A percentile compares a stretch with the other conserved stretches of the same genome.
Conservation (phyloP, 2,113 vertebrate species). For the Blennius ocellaris region DNA sequence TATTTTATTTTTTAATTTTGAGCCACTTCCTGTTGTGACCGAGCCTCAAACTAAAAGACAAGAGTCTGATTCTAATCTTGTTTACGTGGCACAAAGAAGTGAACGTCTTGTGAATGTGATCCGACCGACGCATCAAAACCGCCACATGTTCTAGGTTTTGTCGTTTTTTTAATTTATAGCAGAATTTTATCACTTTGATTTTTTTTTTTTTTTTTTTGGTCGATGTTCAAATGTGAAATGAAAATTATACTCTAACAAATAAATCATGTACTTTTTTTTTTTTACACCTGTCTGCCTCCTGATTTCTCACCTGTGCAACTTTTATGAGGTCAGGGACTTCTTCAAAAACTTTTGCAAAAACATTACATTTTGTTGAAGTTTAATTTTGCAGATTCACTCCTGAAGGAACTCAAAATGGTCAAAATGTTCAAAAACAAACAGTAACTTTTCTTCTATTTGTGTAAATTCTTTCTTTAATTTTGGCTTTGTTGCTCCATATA, state of each 20-base stretch:
- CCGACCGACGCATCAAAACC: slow-evolving; percentile 11
- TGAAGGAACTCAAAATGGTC: too few relatives aligned
- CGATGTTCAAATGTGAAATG: slow-evolving; percentile 31
- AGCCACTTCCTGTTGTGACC: slow-evolving; percentile 10
- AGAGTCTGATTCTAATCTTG: too few relatives aligned
- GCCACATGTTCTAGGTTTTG: slow-evolving; percentile 16
- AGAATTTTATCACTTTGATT: slow-evolving; percentile 3
- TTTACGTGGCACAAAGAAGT: too few relatives aligned
- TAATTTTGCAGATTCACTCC: too few relatives aligned
- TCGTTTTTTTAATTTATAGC: slow-evolving; percentile 28
- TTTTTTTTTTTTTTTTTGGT: slow-evolving; percentile 46
- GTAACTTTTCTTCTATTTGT: too few relatives aligned
- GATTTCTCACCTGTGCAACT: background rate
- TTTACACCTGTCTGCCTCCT: slow-evolving; percentile 27
- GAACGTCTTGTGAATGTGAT: slow-evolving; percentile 9
- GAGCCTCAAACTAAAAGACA: background rate
- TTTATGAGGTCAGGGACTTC: too few relatives aligned
- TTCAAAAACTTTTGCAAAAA: too few relatives aligned
- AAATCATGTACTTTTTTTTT: slow-evolving; percentile 43
- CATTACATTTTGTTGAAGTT: too few relatives aligned
- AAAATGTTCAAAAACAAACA: too few relatives aligned
- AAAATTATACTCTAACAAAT: slow-evolving; percentile 57
- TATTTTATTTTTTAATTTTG: background rate
- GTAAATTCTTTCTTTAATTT: too few relatives aligned
- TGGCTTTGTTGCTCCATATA: too few relatives aligned